These are phyloP conservation scores for Ophioninae sp. DNA, from an alignment of 2,888 invertebrate genomes.

Conservation along the genomic window DNA sequence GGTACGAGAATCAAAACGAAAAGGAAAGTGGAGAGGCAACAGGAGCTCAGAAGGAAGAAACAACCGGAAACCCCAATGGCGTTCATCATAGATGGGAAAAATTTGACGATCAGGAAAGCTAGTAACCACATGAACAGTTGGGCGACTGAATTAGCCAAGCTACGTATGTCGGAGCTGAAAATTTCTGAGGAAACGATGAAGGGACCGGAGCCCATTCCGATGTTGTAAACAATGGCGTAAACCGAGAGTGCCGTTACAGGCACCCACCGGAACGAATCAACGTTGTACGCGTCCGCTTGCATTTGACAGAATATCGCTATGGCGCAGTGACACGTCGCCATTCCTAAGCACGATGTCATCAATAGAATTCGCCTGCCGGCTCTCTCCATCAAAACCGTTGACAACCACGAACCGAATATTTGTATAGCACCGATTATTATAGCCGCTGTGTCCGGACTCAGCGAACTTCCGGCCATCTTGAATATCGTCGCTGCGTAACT, in stretches of 20 bases:
- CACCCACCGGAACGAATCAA: slow-evolving; percentile 81
- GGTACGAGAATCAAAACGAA: slow-evolving; percentile 73
- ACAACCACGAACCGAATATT: slow-evolving; percentile 81
- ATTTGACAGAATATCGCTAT: slow-evolving; percentile 78
- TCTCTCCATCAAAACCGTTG: slow-evolving; percentile 83
- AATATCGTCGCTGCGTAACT: slow-evolving; percentile 83
- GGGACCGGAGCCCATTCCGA: slow-evolving; percentile 83
- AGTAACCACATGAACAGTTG: slow-evolving; percentile 71
- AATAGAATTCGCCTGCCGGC: slow-evolving; percentile 84
- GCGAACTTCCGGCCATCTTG: slow-evolving; percentile 81
- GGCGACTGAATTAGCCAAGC: slow-evolving; percentile 70
- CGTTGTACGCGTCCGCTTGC: slow-evolving; percentile 68
- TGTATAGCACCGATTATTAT: slow-evolving; percentile 84
- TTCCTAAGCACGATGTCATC: slow-evolving; percentile 79
- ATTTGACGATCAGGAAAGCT: slow-evolving; percentile 73
- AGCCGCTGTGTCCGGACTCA: slow-evolving; percentile 82
- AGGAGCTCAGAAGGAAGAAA: slow-evolving; percentile 73
- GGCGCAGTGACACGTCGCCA: slow-evolving; percentile 74
- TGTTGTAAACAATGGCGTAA: slow-evolving; percentile 82
- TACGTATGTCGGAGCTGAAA: slow-evolving; percentile 77
- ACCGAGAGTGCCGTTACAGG: slow-evolving; percentile 82
- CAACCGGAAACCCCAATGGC: slow-evolving; percentile 74
- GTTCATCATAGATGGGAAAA: slow-evolving; percentile 69
- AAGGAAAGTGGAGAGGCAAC: slow-evolving; percentile 69
- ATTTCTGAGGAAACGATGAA: slow-evolving; percentile 82